A percentile compares a stretch with the other conserved stretches of the same genome.
These are phyloP conservation scores for Globia sparganii DNA, from an alignment of 2,888 invertebrate genomes.

Conservation along the genomic window DNA sequence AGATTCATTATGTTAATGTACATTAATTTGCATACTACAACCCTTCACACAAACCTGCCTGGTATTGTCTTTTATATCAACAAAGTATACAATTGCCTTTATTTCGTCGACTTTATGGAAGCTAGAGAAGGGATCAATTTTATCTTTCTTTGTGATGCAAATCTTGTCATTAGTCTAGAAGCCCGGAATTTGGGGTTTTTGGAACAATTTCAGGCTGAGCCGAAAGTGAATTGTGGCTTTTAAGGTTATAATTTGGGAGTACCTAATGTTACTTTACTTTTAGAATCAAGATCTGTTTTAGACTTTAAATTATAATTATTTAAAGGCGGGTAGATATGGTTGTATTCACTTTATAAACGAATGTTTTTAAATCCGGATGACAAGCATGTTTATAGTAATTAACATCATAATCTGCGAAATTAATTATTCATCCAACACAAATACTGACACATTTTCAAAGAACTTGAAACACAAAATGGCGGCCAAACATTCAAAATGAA, in stretches of 20 bases:
- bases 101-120: conserved; percentile 35
- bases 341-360: neutral
- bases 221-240: conserved; percentile 27
- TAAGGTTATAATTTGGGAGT: conserved; percentile 18
- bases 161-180: conserved; percentile 54
- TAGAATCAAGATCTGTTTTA: neutral
- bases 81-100: conserved; percentile 55
- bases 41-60: conserved; percentile 50
- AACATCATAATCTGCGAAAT: neutral
- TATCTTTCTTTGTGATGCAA: conserved; percentile 60
- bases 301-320: neutral
- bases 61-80: conserved; percentile 51
- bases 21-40: conserved; percentile 54
- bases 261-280: neutral
- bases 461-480: conserved; percentile 25
- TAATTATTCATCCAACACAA: neutral
- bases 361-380: neutral
- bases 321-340: neutral
- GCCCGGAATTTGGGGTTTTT: conserved; percentile 43
- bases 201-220: conserved; percentile 25
- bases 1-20: conserved; percentile 59
- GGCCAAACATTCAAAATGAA: conserved; percentile 25
- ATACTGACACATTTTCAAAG: neutral
- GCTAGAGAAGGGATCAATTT: conserved; percentile 53
- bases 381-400: neutral